A percentile compares a stretch with the other conserved stretches of the same genome.
phyloP scores from a whole-genome alignment of 2,113 vertebrate species.

The Cyanocitta stelleri region DNA sequence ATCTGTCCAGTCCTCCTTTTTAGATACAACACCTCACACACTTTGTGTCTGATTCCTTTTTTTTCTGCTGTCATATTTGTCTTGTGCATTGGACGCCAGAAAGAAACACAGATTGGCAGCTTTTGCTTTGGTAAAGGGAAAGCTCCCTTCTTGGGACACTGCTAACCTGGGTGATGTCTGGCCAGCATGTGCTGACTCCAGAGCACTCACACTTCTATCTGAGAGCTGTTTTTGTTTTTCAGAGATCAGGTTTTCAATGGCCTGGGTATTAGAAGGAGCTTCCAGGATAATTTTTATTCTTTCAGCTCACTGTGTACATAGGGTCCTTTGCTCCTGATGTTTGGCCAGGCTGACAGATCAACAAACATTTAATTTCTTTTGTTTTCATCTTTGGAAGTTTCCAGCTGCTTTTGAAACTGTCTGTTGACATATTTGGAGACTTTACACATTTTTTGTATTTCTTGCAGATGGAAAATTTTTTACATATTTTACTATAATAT shows the following conservation, averaged over 20 bases:
- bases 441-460: neutral
- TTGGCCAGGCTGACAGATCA: neutral
- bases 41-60: neutral
- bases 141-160: neutral
- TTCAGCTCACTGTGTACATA: fast-evolving
- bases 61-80: neutral
- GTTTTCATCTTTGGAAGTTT: neutral
- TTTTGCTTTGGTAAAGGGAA: neutral
- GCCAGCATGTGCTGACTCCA: neutral
- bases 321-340: neutral
- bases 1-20: neutral
- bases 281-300: neutral
- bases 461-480: neutral
- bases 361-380: neutral
- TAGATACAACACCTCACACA: neutral
- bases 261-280: neutral
- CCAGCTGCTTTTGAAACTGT: neutral
- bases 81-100: neutral
- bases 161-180: neutral
- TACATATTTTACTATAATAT: neutral
- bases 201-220: neutral
- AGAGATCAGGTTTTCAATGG: neutral
- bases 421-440: neutral
- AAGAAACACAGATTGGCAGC: neutral
- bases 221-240: neutral